These are phyloP conservation scores for Felis catus DNA, from an alignment of 2,113 vertebrate species.

Conservation along the genomic window F.catus_Fca126_mat1.0 CM031417.1:131071501-131072000, in stretches of 20 bases:
- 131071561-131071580: slow-evolving; percentile 41
- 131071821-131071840: slow-evolving; percentile 69
- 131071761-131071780: slow-evolving; percentile 78
- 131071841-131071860: slow-evolving; percentile 77
- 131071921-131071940: slow-evolving; percentile 64
- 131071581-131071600: slow-evolving; percentile 33
- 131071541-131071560: slow-evolving; percentile 19
- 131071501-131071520: slow-evolving; percentile 31
- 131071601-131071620: neutral
- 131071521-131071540: slow-evolving; percentile 26
- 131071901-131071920: slow-evolving; percentile 65
- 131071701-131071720: slow-evolving; percentile 67
- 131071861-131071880: slow-evolving; percentile 72
- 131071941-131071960: slow-evolving; percentile 44
- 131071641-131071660: slow-evolving; percentile 68
- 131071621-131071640: slow-evolving; percentile 51
- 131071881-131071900: slow-evolving; percentile 67
- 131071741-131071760: slow-evolving; percentile 57
- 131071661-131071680: slow-evolving; percentile 61
- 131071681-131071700: slow-evolving; percentile 63
- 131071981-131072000: slow-evolving; percentile 45
- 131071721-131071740: slow-evolving; percentile 62
- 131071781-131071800: slow-evolving; percentile 68
- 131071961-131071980: slow-evolving; percentile 63
- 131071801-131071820: slow-evolving; percentile 74